Evolutionary conservation across 2,888 invertebrate species (phyloP).

Genomic region (Eumacrocentrus americanus): DNA sequence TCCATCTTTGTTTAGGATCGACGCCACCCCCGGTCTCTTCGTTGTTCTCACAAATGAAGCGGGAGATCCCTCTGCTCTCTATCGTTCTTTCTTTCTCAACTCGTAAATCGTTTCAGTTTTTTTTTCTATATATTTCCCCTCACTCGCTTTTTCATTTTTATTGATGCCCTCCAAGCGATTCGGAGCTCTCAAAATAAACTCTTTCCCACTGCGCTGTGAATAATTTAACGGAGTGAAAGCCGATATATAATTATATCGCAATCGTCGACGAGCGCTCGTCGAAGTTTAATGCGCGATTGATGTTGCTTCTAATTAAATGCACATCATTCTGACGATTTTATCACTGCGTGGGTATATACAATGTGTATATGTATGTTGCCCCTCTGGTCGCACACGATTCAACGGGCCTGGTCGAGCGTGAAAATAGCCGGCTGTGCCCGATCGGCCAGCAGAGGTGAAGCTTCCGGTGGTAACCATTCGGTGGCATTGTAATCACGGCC

Average conservation of each 20-base stretch:
- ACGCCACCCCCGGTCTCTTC: constrained; percentile 2
- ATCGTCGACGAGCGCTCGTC: neutral
- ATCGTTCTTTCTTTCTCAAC: constrained; percentile 15
- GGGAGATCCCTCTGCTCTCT: constrained; percentile 8
- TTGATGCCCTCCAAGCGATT: too few species aligned
- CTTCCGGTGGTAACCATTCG: constrained; percentile 26
- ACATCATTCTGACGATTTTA: neutral
- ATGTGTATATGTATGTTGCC: neutral
- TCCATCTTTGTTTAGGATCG: constrained; percentile 36
- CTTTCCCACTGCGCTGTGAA: neutral
- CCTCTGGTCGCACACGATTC: constrained; percentile 4
- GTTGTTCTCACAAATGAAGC: constrained; percentile 35
- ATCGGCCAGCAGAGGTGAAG: constrained; percentile 24
- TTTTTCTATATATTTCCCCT: constrained; percentile 39
- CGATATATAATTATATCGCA: too few species aligned
- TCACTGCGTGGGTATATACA: neutral
- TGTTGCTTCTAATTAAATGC: too few species aligned
- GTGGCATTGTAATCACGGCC: constrained; percentile 21
- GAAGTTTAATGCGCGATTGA: neutral
- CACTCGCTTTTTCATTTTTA: constrained; percentile 29
- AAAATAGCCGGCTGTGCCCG: constrained; percentile 20
- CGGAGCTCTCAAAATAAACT: neutral
- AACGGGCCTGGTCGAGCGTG: constrained; percentile 11
- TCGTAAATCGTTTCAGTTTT: constrained; percentile 27
- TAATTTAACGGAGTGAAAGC: neutral